A percentile compares a stretch with the other conserved stretches of the same genome.
phyloP scores from a whole-genome alignment of 2,888 invertebrate species.

The Habrosyne pyritoides region DNA sequence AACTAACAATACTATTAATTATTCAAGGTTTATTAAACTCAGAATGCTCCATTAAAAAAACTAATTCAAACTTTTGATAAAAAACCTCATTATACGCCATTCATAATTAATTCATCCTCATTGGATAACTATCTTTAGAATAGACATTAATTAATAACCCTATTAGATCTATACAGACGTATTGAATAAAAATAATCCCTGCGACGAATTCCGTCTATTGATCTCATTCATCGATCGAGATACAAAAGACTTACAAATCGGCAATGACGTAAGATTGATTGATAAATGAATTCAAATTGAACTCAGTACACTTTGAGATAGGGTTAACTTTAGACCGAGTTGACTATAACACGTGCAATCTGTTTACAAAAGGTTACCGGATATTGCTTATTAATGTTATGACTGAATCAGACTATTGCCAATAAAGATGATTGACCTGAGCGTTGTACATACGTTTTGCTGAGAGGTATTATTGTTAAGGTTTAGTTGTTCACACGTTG shows the following conservation, averaged over 20 bases:
- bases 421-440: conserved; percentile 68
- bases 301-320: conserved; percentile 18
- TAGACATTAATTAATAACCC: neutral
- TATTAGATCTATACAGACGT: conserved; percentile 3
- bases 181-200: conserved; percentile 45
- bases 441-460: conserved; percentile 35
- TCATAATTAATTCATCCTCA: neutral
- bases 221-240: conserved; percentile 66
- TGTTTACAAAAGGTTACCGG: conserved; percentile 70
- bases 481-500: too few species aligned
- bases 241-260: conserved; percentile 30
- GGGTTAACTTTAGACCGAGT: conserved; percentile 27
- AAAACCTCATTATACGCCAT: too few species aligned
- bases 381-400: conserved; percentile 78
- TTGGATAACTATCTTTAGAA: conserved; percentile 2
- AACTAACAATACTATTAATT: too few species aligned
- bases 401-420: conserved; percentile 70
- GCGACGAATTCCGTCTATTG: conserved; percentile 61
- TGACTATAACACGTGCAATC: conserved; percentile 60
- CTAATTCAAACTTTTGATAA: too few species aligned
- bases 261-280: conserved; percentile 19
- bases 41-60: too few species aligned
- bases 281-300: conserved; percentile 11
- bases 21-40: too few species aligned
- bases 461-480: conserved; percentile 19